Evolutionary conservation across 2,888 invertebrate species (phyloP), one percentile per base, ranked within the genome.

Genomic region (Chaetoderma sp.): DNA sequence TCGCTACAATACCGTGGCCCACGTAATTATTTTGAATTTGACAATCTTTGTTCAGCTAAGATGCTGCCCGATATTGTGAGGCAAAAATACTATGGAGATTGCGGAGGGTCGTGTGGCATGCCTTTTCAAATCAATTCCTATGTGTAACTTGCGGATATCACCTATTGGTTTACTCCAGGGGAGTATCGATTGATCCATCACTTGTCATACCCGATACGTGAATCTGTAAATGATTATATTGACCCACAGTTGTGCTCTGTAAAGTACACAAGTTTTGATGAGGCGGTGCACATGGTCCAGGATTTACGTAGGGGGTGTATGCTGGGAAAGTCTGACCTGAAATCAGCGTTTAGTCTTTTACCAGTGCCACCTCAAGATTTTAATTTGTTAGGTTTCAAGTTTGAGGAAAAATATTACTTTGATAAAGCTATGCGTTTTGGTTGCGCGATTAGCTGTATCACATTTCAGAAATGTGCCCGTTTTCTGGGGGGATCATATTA

Each of bases 311-410:
- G 28, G 27, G 55, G 44, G n/a, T n/a, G 13, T 28, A 56, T 2
- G 36, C n/a, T 63, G 16, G 69, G 44, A 4, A 72, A 70, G 47
- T 23, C 52, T 2, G 70, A 70, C 32, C 65, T 70, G 0, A 59
- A 68, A 42, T 63, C 60, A n/a, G 67, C 70, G 5, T 70, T 68
- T 39, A 33, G 70, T 2, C 39, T 70, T 2, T 30, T 70, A 10
- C 63, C 65, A 4, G 47, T 73, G 3, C n/a, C 30, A 30, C 65
- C 64, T 5, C 32, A 27, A 4, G 68, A 71, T 58, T 67, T 69
- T 60, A 60, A 66, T 18, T 44, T 56, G 16, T n/a, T 72, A 0
- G 67, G 70, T 1, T 59, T 64, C 54, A 32, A 45, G 28, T 60
- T 63, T 49, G 39, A 63, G 13, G 47, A 55, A 16, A 21, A 28